Percentiles rank a stretch among this genome's conserved stretches.
Conservation (phyloP, 2,797 vertebrate species). For the Crypturellus tataupa region DNA sequence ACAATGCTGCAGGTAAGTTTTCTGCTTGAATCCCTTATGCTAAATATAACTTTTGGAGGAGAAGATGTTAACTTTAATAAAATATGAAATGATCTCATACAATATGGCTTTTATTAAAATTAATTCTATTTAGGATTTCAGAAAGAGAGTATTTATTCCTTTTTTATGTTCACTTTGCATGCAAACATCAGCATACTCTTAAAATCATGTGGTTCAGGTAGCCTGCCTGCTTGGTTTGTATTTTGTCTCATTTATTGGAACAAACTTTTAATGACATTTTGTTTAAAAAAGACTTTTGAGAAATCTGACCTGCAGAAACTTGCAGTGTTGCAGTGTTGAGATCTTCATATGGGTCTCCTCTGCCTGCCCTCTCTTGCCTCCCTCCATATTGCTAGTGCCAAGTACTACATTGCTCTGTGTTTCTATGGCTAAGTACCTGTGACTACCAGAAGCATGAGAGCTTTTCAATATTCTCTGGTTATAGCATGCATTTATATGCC, state of each 20-base stretch:
- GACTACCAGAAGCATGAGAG: background rate
- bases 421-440: background rate
- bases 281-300: background rate
- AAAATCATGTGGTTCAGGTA: background rate
- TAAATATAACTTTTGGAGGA: background rate
- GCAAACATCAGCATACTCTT: background rate
- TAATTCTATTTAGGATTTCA: background rate
- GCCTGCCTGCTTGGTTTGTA: background rate
- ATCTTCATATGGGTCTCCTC: background rate
- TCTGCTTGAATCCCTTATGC: background rate
- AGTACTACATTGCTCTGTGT: background rate
- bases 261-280: background rate
- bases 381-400: background rate
- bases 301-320: background rate
- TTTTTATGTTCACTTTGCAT: background rate
- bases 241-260: background rate
- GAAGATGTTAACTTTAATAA: background rate
- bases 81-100: background rate
- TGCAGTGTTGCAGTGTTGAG: too few species aligned
- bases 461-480: background rate
- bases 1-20: conserved; percentile 92
- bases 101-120: background rate
- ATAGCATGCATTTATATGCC: background rate
- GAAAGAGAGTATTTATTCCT: background rate
- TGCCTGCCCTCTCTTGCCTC: too few species aligned